Percentiles rank a stretch among this genome's conserved stretches.
These are phyloP conservation scores for Epizoanthus fatuus DNA, from an alignment of 92 coral and sea anemone species.

Conservation along the genomic window DNA sequence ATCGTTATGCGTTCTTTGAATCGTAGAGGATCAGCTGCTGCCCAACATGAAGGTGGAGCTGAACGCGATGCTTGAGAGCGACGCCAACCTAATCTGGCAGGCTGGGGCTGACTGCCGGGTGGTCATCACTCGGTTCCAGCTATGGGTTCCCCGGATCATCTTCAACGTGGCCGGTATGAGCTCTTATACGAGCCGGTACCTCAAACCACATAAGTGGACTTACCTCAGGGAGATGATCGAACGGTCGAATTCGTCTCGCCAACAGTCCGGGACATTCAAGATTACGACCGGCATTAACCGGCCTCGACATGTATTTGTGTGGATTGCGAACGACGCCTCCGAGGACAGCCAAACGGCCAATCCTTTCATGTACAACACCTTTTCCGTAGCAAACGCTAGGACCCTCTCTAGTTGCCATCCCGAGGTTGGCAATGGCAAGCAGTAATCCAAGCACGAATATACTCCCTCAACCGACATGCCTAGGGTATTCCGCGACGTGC, in stretches of 20 bases:
- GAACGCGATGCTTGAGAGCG: slow-evolving; percentile 2
- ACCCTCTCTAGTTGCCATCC: slow-evolving; percentile 12
- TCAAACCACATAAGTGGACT: slow-evolving; percentile 1
- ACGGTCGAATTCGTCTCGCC: neutral
- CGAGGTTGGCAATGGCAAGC: neutral
- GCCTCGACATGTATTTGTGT: slow-evolving; percentile 11
- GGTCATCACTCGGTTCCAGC: slow-evolving; percentile 12
- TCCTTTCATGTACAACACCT: slow-evolving; percentile 6
- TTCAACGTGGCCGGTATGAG: slow-evolving; percentile 6
- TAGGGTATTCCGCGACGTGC: too few species aligned
- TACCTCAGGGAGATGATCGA: slow-evolving; percentile 19
- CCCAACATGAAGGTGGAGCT: slow-evolving; percentile 15
- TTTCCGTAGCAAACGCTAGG: slow-evolving; percentile 16
- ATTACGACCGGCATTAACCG: slow-evolving; percentile 2
- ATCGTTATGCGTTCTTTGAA: neutral
- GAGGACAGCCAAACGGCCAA: neutral
- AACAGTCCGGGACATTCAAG: slow-evolving; percentile 5
- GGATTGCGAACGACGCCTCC: slow-evolving; percentile 2
- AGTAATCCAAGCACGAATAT: neutral
- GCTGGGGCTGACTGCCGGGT: slow-evolving; percentile 1
- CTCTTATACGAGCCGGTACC: neutral
- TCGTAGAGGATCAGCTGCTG: slow-evolving; percentile 1
- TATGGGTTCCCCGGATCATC: neutral
- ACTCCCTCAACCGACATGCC: neutral
- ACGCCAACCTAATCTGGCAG: too few species aligned